Evolutionary conservation across 92 coral and sea anemone species (phyloP).

Genomic region (Actinernus sp.): DNA sequence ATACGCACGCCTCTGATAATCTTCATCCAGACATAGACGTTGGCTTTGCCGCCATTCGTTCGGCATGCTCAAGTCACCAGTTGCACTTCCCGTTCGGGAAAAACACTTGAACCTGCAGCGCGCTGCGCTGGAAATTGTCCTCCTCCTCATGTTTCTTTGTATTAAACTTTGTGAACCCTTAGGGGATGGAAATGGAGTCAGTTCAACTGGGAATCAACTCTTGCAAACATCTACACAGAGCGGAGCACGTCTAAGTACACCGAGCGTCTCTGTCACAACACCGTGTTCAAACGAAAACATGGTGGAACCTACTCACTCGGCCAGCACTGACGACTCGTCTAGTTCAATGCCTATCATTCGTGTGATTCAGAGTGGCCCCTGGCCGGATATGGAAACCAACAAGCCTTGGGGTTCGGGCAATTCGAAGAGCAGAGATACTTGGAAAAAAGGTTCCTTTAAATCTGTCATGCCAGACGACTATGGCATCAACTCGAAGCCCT

Average conservation of each 20-base stretch:
- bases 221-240: slow-evolving; percentile 23
- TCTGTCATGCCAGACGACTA: background rate
- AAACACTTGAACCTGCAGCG: slow-evolving; percentile 11
- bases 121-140: slow-evolving; percentile 20
- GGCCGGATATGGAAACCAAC: slow-evolving; percentile 10
- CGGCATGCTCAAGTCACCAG: slow-evolving; percentile 44
- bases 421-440: slow-evolving; percentile 8
- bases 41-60: slow-evolving; percentile 28
- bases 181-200: slow-evolving; percentile 31
- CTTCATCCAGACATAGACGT: slow-evolving; percentile 10
- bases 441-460: slow-evolving; percentile 1
- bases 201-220: slow-evolving; percentile 2
- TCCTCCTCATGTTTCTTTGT: slow-evolving; percentile 48
- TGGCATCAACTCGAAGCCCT: slow-evolving; percentile 23
- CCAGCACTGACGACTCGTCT: background rate
- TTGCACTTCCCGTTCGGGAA: slow-evolving; percentile 32
- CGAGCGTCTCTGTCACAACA: background rate
- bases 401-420: background rate
- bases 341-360: background rate
- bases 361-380: background rate
- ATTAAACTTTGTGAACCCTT: slow-evolving; percentile 53
- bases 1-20: too few species aligned
- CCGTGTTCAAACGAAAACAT: background rate
- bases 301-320: background rate
- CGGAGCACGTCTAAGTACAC: slow-evolving; percentile 10